Evolutionary conservation across 2,888 invertebrate species (phyloP).

Genomic region (Bruchidius siliquastri): DNA sequence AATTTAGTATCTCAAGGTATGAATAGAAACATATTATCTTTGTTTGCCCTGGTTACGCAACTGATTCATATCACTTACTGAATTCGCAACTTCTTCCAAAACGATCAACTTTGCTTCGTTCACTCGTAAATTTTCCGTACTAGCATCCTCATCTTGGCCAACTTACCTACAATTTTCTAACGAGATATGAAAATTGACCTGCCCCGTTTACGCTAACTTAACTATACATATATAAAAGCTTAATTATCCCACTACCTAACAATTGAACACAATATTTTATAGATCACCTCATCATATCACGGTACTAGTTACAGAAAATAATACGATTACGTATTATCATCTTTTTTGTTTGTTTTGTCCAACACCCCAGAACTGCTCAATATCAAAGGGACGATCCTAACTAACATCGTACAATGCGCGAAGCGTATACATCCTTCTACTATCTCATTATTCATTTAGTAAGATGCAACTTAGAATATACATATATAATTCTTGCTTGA

Average conservation of each 20-base stretch:
- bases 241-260: neutral
- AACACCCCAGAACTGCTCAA: neutral
- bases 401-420: neutral
- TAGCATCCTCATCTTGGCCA: neutral
- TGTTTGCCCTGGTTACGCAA: no score
- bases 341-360: neutral
- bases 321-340: neutral
- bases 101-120: no score
- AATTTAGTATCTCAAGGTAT: no score
- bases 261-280: slow-evolving; percentile 2
- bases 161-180: neutral
- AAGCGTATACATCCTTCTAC: neutral
- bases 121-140: no score
- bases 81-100: no score
- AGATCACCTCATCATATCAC: neutral
- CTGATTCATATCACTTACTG: no score
- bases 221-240: neutral
- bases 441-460: neutral
- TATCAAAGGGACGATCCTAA: neutral
- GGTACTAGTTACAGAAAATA: neutral
- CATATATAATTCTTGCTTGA: neutral
- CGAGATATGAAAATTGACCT: neutral
- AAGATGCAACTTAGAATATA: neutral
- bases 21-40: no score
- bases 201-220: neutral